A percentile compares a stretch with the other conserved stretches of the same genome.
phyloP scores from a whole-genome alignment of 2,888 invertebrate species.

The Pyrocoelia pectoralis region DNA sequence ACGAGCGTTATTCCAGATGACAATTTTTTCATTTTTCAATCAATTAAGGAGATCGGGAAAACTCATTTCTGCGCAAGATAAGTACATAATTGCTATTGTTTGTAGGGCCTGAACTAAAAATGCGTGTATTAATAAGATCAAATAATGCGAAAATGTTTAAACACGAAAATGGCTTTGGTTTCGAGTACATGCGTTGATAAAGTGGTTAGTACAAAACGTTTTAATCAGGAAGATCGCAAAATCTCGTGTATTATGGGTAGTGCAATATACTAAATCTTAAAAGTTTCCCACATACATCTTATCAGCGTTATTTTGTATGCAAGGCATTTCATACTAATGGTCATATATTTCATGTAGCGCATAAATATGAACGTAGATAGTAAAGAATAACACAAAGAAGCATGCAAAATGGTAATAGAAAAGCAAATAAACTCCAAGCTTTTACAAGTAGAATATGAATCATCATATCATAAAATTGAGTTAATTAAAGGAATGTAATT shows the following conservation, averaged over 20 bases:
- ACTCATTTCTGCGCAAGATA: no score
- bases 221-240: slow-evolving; percentile 12
- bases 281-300: slow-evolving; percentile 30
- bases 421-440: not conserved
- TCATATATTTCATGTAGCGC: slow-evolving; percentile 21
- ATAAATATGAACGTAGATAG: slow-evolving; percentile 22
- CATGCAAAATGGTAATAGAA: slow-evolving; percentile 11
- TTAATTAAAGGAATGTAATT: not conserved
- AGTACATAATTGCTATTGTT: no score
- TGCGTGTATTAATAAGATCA: no score
- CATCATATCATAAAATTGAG: not conserved
- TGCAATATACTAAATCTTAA: slow-evolving; percentile 15
- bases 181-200: no score
- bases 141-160: no score
- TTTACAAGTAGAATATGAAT: not conserved
- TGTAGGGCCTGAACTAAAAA: no score
- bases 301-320: slow-evolving; percentile 26
- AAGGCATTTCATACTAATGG: slow-evolving; percentile 24
- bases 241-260: slow-evolving; percentile 13
- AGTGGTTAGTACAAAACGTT: not conserved
- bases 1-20: no score
- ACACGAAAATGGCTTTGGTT: no score
- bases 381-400: slow-evolving; percentile 7
- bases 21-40: no score
- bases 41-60: no score